phyloP scores from a whole-genome alignment of 2,888 invertebrate species.

The Crocallis elinguaria region DNA sequence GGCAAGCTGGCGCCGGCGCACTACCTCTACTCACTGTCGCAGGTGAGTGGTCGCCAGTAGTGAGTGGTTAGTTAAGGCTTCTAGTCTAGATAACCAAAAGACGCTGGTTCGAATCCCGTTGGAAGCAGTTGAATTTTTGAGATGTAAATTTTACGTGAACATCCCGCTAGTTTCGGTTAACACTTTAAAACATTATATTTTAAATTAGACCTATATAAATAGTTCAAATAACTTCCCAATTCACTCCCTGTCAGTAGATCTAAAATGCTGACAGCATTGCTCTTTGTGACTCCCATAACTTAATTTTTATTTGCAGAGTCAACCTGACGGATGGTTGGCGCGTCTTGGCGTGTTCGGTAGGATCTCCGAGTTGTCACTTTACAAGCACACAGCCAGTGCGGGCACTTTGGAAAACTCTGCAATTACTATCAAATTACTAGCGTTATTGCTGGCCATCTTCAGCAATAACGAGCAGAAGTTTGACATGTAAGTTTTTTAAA shows the following conservation, averaged over 20 bases:
- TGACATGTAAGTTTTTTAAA: conserved; percentile 60
- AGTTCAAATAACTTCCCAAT: too few relatives aligned
- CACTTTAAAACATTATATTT: too few relatives aligned
- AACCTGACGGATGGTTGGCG: conserved; percentile 74
- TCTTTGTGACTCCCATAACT: too few relatives aligned
- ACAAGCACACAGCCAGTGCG: conserved; percentile 57
- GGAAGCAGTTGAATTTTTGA: too few relatives aligned
- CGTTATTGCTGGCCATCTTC: conserved; percentile 63
- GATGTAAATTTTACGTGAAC: too few relatives aligned
- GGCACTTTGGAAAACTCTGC: conserved; percentile 63
- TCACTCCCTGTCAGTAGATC: too few relatives aligned
- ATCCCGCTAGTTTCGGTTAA: too few relatives aligned
- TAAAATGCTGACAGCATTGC: too few relatives aligned
- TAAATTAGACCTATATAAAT: too few relatives aligned
- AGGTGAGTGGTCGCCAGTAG: conserved; percentile 67
- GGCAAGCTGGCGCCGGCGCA: conserved; percentile 91
- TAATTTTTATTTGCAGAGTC: conserved; percentile 53
- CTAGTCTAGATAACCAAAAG: too few relatives aligned
- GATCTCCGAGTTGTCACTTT: conserved; percentile 66
- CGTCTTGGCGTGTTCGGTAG: conserved; percentile 74
- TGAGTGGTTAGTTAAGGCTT: not conserved
- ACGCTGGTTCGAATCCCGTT: too few relatives aligned
- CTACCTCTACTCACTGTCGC: conserved; percentile 91
- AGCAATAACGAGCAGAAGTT: conserved; percentile 63
- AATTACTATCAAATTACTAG: conserved; percentile 66